Evolutionary conservation across 2,113 vertebrate genomes (phyloP).

Genomic region (Aptenodytes patagonicus): DNA sequence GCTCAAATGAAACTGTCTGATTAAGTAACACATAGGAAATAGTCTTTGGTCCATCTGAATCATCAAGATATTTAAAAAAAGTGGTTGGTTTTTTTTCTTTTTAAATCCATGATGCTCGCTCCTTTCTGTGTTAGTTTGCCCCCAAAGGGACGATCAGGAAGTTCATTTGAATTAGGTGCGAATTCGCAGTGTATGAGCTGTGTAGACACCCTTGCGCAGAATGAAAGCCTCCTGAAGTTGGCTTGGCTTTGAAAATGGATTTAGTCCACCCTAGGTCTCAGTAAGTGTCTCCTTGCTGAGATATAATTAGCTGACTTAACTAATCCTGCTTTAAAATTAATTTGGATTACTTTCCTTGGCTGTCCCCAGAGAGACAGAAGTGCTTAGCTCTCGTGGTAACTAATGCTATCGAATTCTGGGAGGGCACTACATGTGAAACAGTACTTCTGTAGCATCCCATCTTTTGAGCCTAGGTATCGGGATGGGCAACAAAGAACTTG

Average conservation of each 20-base stretch:
- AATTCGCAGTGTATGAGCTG: not conserved
- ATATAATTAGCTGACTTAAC: not conserved
- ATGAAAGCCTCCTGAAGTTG: not conserved
- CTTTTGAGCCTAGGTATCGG: not conserved
- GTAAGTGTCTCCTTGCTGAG: not conserved
- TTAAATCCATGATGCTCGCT: not conserved
- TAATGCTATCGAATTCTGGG: not conserved
- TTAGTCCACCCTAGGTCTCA: not conserved
- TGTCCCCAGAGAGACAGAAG: not conserved
- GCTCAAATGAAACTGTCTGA: constrained; percentile 13
- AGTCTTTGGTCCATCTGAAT: constrained; percentile 28
- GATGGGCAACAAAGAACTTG: not conserved
- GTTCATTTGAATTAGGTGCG: not conserved
- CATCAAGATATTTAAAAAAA: not conserved
- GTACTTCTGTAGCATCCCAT: not conserved
- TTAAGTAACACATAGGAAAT: constrained; percentile 42
- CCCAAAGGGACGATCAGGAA: not conserved
- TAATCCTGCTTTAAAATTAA: constrained; percentile 40
- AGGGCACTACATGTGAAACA: not conserved
- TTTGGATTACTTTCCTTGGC: constrained; percentile 20
- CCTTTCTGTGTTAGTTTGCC: not conserved
- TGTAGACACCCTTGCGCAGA: not conserved
- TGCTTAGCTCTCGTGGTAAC: not conserved
- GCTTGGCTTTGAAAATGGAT: not conserved
- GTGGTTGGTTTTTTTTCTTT: not conserved